Base-by-base conservation (phyloP, 2,888 invertebrate species). In the Melieria crassipennis region DNA sequence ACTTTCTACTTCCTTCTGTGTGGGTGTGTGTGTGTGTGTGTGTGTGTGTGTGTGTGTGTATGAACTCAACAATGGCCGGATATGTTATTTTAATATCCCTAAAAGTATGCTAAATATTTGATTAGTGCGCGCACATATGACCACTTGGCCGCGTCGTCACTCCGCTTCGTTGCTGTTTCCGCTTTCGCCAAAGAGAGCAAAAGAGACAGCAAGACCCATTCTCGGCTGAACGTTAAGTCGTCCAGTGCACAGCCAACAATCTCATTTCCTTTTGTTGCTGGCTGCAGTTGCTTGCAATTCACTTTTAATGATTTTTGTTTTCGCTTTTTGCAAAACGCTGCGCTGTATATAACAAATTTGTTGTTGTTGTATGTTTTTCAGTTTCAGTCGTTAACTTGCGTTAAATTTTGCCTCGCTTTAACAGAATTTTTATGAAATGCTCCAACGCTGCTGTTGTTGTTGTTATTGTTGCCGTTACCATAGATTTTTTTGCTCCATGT, bases 31-130 rank as follows among this genome's bases (percentile, higher is more conserved):
- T n/a, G n/a, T 30, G 30, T 10, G 9, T 50, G 16, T 13, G n/a
- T 48, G 30, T 16, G 1, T 16, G 16, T n/a, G n/a, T 30, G 30
- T 10, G 9, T 50, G 16, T 13, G n/a, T 48, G 30, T 16, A 16
- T 16, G 16, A 16, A 16, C 10, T 46, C 52, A 65, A 65, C 46
- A 58, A 45, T 61, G 45, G 11, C 61, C 45, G 50, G 16, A 70
- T 57, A 56, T 80, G 79, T 80, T 80, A 80, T 81, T 82, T 81
- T 83, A 82, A 83, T 82, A 79, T 78, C 77, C 74, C 79, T 81
- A 79, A 83, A 83, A 82, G 81, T 83, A 82, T 83, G 82, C 81
- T 83, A 83, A 83, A 83, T 83, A 83, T 83, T 83, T 83, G 82
- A 83, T 83, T 80, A 81, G 70, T 71, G 55, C n/a, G 3, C n/a